These are phyloP conservation scores for Neosalanx taihuensis DNA, from an alignment of 2,797 vertebrate genomes.

Conservation along the genomic window DNA sequence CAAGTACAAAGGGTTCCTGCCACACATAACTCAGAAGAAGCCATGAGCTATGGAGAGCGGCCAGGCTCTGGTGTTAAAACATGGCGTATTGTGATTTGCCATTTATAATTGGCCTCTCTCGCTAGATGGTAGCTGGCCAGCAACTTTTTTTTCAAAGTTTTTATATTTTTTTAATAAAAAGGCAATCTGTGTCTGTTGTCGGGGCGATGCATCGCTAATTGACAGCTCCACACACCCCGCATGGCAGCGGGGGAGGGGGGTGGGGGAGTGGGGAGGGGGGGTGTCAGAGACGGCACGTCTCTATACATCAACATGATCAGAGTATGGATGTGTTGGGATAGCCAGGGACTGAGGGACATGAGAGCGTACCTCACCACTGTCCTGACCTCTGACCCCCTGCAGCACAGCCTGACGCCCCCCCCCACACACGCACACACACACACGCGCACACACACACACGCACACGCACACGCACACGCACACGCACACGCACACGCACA, in stretches of 20 bases:
- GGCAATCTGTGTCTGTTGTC: conserved; percentile 75
- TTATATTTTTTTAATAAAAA: too few relatives aligned
- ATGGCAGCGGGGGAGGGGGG: conserved; percentile 59
- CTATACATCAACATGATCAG: conserved; percentile 40
- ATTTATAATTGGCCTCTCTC: conserved; percentile 74
- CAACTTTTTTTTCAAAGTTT: conserved; percentile 56
- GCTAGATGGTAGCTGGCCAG: conserved; percentile 68
- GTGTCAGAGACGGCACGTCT: too few relatives aligned
- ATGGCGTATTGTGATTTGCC: conserved; percentile 70
- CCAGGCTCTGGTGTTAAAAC: conserved; percentile 63
- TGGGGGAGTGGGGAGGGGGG: too few relatives aligned
- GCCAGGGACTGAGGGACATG: too few relatives aligned
- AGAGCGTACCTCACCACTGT: too few relatives aligned
- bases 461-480: too few relatives aligned
- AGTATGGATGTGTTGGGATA: conserved; percentile 43
- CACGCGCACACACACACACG: too few relatives aligned
- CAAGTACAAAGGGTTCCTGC: conserved; percentile 70
- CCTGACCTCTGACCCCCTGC: too few relatives aligned
- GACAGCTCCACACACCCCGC: conserved; percentile 68
- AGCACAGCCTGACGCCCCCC: too few relatives aligned
- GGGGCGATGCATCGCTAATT: conserved; percentile 73
- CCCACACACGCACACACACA: too few relatives aligned
- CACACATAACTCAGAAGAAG: conserved; percentile 71
- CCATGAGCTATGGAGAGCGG: conserved; percentile 54
- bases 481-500: too few relatives aligned